These are phyloP conservation scores for Mycetomoellerius zeteki DNA, from an alignment of 1,140 invertebrate species.

Conservation along the genomic window DNA sequence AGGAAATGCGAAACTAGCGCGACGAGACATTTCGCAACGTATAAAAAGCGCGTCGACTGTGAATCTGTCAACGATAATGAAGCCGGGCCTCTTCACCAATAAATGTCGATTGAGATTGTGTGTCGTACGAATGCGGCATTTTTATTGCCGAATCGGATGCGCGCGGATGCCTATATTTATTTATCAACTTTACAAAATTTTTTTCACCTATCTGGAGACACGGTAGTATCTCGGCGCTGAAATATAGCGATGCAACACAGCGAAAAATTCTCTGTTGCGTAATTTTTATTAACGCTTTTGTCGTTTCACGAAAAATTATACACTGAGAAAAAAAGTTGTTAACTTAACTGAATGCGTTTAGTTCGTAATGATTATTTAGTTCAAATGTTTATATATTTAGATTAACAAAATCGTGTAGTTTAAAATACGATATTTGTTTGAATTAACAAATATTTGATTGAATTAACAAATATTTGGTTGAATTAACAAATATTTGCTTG, in stretches of 20 bases:
- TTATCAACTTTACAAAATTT: slow-evolving; percentile 1
- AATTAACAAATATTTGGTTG: too few species aligned
- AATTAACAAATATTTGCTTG: too few species aligned
- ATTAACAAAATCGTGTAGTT: too few species aligned
- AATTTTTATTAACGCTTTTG: slow-evolving; percentile 29
- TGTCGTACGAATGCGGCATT: slow-evolving; percentile 14
- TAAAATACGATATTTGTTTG: too few species aligned
- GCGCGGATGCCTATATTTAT: slow-evolving; percentile 41
- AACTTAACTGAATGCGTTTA: too few species aligned
- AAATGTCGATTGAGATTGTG: neutral
- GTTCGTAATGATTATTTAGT: too few species aligned
- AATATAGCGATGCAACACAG: neutral
- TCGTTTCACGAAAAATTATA: neutral
- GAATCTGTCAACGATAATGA: slow-evolving; percentile 6
- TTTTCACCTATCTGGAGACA: neutral
- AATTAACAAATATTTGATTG: too few species aligned
- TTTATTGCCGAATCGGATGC: neutral
- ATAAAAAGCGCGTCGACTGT: slow-evolving; percentile 18
- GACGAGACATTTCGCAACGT: slow-evolving; percentile 7
- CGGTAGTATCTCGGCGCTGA: too few species aligned
- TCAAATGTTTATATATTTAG: too few species aligned
- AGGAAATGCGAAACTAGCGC: slow-evolving; percentile 30
- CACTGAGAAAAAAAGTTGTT: too few species aligned
- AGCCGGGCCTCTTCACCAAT: neutral
- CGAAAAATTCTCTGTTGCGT: neutral